These are phyloP conservation scores for Sminthopsis crassicaudata DNA, from an alignment of 2,113 vertebrate genomes.

Conservation along the genomic window DNA sequence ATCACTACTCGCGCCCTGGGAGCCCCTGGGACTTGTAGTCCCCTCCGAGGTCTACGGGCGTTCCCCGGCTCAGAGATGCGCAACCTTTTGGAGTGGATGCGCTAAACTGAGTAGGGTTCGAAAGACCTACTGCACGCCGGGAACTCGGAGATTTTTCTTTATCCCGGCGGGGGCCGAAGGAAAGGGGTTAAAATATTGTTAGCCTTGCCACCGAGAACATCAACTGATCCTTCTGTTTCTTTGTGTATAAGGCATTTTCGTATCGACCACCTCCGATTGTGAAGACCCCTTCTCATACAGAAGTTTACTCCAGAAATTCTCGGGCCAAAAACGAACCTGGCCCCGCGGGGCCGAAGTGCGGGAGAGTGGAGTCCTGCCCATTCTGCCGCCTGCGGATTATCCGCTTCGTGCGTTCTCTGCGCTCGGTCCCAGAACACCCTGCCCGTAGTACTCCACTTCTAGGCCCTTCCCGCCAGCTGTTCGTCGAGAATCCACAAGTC, in stretches of 20 bases:
- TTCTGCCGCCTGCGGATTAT: constrained; percentile 23
- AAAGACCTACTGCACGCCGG: background rate
- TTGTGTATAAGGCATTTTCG: constrained; percentile 64
- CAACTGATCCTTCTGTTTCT: constrained; percentile 62
- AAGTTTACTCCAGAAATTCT: background rate
- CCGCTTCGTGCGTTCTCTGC: background rate
- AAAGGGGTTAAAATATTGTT: background rate
- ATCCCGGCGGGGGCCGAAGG: background rate
- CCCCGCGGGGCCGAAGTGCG: background rate
- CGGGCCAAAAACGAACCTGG: background rate
- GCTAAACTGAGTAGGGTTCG: background rate
- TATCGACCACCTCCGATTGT: constrained; percentile 39
- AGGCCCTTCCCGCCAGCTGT: background rate
- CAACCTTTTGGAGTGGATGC: background rate
- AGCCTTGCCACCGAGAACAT: background rate
- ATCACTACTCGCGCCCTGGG: constrained; percentile 23
- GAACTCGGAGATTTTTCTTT: background rate
- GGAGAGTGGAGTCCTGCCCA: too few relatives aligned
- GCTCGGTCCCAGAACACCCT: background rate
- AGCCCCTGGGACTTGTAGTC: constrained; percentile 74
- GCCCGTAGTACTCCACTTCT: background rate
- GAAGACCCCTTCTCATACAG: background rate
- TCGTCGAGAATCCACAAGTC: background rate
- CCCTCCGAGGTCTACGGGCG: constrained; percentile 23
- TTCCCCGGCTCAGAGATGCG: background rate